Evolutionary conservation across 2,113 vertebrate species (phyloP).

Genomic region (Pan troglodytes): NHGRI_mPanTro3-v2.1_pri NC_072401.2:149271001-149271500

Average conservation of each 20-base stretch:
- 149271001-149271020: not conserved
- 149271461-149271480: not conserved
- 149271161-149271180: not conserved
- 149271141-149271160: not conserved
- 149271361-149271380: not conserved
- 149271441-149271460: not conserved
- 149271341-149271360: not conserved
- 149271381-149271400: not conserved
- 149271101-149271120: not conserved
- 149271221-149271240: not conserved
- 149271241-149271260: not conserved
- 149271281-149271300: not conserved
- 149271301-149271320: not conserved
- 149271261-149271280: not conserved
- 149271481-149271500: not conserved
- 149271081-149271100: not conserved
- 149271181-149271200: not conserved
- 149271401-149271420: not conserved
- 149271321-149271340: not conserved
- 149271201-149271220: not conserved
- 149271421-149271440: not conserved
- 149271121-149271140: not conserved
- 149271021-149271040: conserved; percentile 2
- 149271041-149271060: conserved; percentile 31
- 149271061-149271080: not conserved